phyloP scores from a whole-genome alignment of 2,888 invertebrate genomes.

The Cryptophagus acutangulus region DNA sequence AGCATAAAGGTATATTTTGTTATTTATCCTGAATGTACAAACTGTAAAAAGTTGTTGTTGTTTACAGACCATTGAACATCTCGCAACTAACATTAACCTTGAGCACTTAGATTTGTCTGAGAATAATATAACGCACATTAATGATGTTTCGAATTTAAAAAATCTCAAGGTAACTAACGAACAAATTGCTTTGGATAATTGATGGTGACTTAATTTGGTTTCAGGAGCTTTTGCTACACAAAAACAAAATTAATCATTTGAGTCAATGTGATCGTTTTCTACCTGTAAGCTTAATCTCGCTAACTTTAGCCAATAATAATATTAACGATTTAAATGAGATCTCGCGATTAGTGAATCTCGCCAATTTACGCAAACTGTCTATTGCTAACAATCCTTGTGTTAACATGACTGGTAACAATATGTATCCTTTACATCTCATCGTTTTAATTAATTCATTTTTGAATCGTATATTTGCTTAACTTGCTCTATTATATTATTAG shows the following conservation, averaged over 20 bases:
- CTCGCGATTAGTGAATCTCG: constrained; percentile 71
- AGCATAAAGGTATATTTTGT: constrained; percentile 69
- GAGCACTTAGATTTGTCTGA: constrained; percentile 84
- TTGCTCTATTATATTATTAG: constrained; percentile 45
- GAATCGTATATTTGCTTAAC: neutral
- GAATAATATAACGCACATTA: constrained; percentile 78
- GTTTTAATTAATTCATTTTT: too few species aligned
- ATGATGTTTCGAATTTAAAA: constrained; percentile 78
- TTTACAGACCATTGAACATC: constrained; percentile 75
- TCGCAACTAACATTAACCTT: constrained; percentile 74
- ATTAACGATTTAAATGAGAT: constrained; percentile 83
- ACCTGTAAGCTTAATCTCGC: constrained; percentile 66
- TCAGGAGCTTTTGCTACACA: constrained; percentile 79
- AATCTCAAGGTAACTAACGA: constrained; percentile 65
- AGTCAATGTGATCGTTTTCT: constrained; percentile 78
- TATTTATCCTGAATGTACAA: constrained; percentile 4
- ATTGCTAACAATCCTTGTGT: constrained; percentile 86
- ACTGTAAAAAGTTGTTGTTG: too few species aligned
- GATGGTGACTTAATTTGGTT: constrained; percentile 22
- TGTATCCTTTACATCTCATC: constrained; percentile 64
- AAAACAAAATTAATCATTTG: constrained; percentile 78
- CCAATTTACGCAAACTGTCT: constrained; percentile 73
- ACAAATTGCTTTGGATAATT: constrained; percentile 11
- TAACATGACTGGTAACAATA: constrained; percentile 67
- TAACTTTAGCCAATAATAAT: constrained; percentile 78